These are phyloP conservation scores for Nemotelus nigrinus DNA, from an alignment of 2,888 invertebrate genomes.

Conservation along the genomic window DNA sequence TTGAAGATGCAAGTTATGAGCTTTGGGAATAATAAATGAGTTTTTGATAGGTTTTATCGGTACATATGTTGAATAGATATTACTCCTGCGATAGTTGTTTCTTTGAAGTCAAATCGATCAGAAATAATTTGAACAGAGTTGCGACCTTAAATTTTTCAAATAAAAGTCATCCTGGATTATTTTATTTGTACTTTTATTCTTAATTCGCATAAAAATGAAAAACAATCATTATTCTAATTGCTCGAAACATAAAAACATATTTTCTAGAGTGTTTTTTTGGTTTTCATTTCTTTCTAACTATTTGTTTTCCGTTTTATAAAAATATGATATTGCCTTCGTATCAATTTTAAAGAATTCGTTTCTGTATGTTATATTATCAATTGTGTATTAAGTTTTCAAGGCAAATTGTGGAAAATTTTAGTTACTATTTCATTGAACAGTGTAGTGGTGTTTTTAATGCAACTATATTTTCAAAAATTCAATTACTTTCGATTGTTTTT, in stretches of 20 bases:
- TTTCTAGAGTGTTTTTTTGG: neutral
- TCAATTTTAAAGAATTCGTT: neutral
- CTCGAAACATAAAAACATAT: neutral
- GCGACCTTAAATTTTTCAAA: neutral
- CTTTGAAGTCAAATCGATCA: neutral
- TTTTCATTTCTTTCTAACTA: conserved; percentile 1
- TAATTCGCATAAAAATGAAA: conserved; percentile 10
- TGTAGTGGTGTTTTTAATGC: neutral
- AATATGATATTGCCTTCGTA: neutral
- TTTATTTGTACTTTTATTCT: conserved; percentile 21
- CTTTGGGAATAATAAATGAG: neutral
- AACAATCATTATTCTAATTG: neutral
- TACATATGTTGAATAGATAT: too few species aligned
- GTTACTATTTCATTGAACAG: neutral
- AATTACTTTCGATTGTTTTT: neutral
- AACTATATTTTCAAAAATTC: conserved; percentile 3
- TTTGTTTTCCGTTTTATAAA: neutral
- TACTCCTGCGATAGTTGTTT: too few species aligned
- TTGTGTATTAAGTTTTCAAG: neutral
- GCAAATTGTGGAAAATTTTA: neutral
- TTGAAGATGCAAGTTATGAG: too few species aligned
- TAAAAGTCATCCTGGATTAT: neutral
- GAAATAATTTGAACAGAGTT: neutral
- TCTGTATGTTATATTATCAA: neutral
- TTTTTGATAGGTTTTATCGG: too few species aligned